phyloP scores from a whole-genome alignment of 2,113 vertebrate species.

The Acrocephalus arundinaceus region DNA sequence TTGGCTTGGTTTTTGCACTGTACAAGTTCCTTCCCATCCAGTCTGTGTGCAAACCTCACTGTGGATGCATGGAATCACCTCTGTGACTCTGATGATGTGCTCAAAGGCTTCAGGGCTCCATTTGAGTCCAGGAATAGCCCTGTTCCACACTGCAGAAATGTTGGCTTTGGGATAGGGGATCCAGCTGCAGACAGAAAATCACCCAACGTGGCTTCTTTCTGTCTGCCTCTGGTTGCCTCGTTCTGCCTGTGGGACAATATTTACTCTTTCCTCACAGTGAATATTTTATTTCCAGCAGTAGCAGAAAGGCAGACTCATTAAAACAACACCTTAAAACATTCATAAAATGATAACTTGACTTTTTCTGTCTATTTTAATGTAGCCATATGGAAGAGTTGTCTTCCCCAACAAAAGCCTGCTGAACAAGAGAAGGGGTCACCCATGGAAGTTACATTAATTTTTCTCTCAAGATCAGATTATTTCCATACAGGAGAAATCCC shows the following conservation, averaged over 20 bases:
- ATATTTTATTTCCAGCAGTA: neutral
- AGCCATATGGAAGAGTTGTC: neutral
- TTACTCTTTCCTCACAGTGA: neutral
- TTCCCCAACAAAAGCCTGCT: neutral
- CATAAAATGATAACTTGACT: neutral
- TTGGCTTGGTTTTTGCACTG: neutral
- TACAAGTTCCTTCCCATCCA: neutral
- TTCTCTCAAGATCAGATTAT: neutral
- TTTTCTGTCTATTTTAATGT: neutral
- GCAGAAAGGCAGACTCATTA: neutral
- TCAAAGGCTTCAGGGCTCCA: neutral
- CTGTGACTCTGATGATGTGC: accelerated
- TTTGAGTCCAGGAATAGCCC: neutral
- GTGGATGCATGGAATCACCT: neutral
- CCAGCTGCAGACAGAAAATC: neutral
- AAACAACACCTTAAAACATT: neutral
- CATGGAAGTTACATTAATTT: neutral
- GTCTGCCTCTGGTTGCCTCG: neutral
- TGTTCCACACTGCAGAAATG: neutral
- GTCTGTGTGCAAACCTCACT: neutral
- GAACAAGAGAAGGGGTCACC: neutral
- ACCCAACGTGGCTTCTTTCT: neutral
- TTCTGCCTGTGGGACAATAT: neutral
- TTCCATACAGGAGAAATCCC: neutral
- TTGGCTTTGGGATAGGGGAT: neutral